phyloP scores from a whole-genome alignment of 2,888 invertebrate species.

The Ennomos erosarius region DNA sequence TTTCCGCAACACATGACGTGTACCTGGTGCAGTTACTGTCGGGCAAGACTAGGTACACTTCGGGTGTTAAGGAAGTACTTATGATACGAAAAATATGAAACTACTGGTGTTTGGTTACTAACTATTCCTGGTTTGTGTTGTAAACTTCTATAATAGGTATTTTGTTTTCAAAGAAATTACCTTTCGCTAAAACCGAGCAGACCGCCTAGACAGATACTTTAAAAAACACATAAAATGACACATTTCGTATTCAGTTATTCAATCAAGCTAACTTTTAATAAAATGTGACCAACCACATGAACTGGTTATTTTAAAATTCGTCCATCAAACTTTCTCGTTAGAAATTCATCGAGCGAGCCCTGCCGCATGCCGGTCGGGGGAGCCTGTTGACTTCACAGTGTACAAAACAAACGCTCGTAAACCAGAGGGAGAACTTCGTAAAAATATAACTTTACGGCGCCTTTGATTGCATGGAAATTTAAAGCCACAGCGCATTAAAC shows the following conservation, averaged over 20 bases:
- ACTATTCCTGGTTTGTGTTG: no score
- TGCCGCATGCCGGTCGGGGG: constrained; percentile 1
- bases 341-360: constrained; percentile 5
- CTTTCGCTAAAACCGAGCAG: no score
- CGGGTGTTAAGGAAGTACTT: no score
- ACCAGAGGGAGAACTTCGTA: constrained; percentile 46
- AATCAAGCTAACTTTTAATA: constrained; percentile 11
- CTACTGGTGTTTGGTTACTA: no score
- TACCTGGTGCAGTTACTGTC: no score
- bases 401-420: constrained; percentile 47
- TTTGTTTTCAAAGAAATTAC: no score
- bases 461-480: constrained; percentile 47
- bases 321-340: constrained; percentile 21
- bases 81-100: no score
- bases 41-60: no score
- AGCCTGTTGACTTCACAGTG: constrained; percentile 52
- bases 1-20: no score
- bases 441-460: constrained; percentile 55
- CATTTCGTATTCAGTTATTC: constrained; percentile 2
- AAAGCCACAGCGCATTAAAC: constrained; percentile 12
- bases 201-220: no score
- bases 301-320: constrained; percentile 16
- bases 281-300: background rate
- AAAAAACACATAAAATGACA: background rate
- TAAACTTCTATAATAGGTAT: no score